Percentiles rank a stretch among this genome's conserved stretches.
These are phyloP conservation scores for Chrysodeixis includens DNA, from an alignment of 2,888 invertebrate genomes.

Conservation along the genomic window DNA sequence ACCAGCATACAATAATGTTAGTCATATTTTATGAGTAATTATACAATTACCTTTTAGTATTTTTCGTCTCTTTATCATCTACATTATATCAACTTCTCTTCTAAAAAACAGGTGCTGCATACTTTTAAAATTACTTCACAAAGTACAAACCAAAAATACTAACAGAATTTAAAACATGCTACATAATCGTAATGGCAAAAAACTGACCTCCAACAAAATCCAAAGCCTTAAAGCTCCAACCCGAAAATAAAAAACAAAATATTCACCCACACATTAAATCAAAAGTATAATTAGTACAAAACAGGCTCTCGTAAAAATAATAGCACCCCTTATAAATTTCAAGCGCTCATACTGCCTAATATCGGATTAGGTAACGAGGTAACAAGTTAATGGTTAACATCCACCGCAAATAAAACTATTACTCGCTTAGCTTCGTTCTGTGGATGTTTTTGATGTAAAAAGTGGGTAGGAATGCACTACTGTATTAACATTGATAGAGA, in stretches of 20 bases:
- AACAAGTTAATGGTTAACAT: slow-evolving; percentile 47
- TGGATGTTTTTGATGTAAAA: not conserved
- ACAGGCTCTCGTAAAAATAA: slow-evolving; percentile 48
- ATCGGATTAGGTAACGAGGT: slow-evolving; percentile 55
- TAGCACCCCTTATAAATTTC: slow-evolving; percentile 40
- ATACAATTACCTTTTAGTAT: too few relatives aligned
- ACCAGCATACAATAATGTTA: too few relatives aligned
- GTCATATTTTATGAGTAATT: too few relatives aligned
- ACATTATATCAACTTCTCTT: too few relatives aligned
- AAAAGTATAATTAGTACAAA: slow-evolving; percentile 42
- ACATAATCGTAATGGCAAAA: not conserved
- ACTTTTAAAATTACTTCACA: too few relatives aligned
- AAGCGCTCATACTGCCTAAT: slow-evolving; percentile 49
- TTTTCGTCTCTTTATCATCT: too few relatives aligned
- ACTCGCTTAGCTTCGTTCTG: slow-evolving; percentile 12
- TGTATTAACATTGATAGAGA: not conserved
- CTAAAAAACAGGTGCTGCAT: too few relatives aligned
- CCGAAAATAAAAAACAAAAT: slow-evolving; percentile 17
- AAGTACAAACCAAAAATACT: too few relatives aligned
- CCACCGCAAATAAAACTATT: slow-evolving; percentile 35
- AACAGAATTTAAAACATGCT: not conserved
- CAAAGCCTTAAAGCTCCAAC: not conserved
- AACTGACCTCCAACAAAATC: not conserved
- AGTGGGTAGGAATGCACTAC: not conserved
- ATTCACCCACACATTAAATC: slow-evolving; percentile 27